Evolutionary conservation across 1,140 invertebrate species (phyloP).

Genomic region (Samia ricini): DNA sequence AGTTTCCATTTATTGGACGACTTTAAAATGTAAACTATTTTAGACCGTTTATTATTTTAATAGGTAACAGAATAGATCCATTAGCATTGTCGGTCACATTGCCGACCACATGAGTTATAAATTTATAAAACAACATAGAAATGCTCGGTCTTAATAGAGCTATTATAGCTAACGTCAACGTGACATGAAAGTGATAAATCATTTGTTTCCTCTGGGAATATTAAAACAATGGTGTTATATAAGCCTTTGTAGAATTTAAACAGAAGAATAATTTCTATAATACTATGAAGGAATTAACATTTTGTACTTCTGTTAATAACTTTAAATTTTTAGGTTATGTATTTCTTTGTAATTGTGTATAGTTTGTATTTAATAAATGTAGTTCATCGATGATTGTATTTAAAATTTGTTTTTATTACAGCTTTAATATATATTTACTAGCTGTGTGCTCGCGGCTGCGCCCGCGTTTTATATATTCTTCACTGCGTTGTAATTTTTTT

Average conservation of each 20-base stretch:
- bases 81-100: constrained; percentile 17
- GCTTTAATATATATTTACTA: too few species aligned
- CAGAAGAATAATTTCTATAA: background rate
- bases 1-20: background rate
- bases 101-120: constrained; percentile 15
- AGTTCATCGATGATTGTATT: too few species aligned
- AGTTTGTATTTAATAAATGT: too few species aligned
- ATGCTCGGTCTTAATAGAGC: constrained; percentile 20
- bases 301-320: too few species aligned
- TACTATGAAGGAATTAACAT: too few species aligned
- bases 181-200: background rate
- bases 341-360: too few species aligned
- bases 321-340: too few species aligned
- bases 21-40: background rate
- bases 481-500: too few species aligned
- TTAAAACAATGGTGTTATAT: background rate
- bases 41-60: background rate
- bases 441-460: too few species aligned
- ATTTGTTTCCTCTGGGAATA: constrained; percentile 2
- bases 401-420: too few species aligned
- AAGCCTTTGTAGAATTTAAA: background rate
- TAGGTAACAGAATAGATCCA: background rate
- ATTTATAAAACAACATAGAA: constrained; percentile 15
- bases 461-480: too few species aligned
- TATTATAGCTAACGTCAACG: constrained; percentile 5